phyloP scores from a whole-genome alignment of 2,113 vertebrate genomes.

The Ceuthmochares aereus region DNA sequence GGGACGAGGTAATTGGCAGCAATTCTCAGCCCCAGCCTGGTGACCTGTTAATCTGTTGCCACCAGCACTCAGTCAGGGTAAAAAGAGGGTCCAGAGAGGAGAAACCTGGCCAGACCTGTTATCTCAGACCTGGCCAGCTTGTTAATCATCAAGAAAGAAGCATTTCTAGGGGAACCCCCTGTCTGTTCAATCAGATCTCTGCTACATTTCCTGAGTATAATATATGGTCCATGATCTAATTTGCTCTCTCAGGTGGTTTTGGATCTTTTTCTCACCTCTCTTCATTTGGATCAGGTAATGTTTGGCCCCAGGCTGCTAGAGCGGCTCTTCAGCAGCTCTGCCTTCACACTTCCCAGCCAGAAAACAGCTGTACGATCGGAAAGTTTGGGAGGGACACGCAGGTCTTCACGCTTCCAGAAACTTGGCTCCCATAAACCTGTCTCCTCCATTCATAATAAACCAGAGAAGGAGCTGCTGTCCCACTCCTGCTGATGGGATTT shows the following conservation, averaged over 20 bases:
- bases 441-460: neutral
- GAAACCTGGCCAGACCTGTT: neutral
- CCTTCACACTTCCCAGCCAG: neutral
- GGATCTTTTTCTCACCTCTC: neutral
- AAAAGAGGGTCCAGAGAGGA: neutral
- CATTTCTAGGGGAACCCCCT: neutral
- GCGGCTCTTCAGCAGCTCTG: neutral
- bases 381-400: neutral
- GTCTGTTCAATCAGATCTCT: neutral
- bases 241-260: neutral
- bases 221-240: rapidly evolving
- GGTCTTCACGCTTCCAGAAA: neutral
- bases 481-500: neutral
- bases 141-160: neutral
- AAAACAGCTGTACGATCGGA: neutral
- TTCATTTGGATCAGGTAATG: neutral
- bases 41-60: constrained; percentile 50
- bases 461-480: neutral
- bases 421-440: neutral
- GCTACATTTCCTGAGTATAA: neutral
- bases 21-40: constrained; percentile 26
- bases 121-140: neutral
- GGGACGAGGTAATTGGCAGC: constrained; percentile 16
- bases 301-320: neutral
- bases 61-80: neutral